Conservation (phyloP, 2,797 vertebrate species). For the Diglossa cyanea region DNA sequence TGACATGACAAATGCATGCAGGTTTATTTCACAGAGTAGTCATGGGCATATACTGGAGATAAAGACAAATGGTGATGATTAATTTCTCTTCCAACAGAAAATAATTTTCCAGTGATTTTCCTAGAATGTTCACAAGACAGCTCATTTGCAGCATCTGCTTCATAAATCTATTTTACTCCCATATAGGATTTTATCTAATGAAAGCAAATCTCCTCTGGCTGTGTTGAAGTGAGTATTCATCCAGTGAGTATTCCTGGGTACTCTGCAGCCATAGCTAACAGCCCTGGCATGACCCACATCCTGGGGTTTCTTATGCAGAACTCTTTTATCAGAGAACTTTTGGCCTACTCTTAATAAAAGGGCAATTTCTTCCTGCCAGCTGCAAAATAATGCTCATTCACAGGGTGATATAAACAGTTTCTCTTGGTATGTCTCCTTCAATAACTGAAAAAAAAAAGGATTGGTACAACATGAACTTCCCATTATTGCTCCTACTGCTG, state of each 20-base stretch:
- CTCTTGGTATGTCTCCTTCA: neutral
- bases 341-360: neutral
- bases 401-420: neutral
- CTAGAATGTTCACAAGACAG: neutral
- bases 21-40: neutral
- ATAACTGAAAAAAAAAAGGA: neutral
- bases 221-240: neutral
- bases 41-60: fast-evolving
- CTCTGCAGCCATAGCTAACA: neutral
- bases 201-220: neutral
- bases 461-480: neutral
- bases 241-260: neutral
- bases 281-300: fast-evolving
- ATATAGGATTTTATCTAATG: neutral
- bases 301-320: neutral
- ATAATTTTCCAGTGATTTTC: neutral
- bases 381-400: neutral
- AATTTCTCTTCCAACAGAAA: neutral
- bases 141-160: neutral
- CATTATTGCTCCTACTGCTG: neutral
- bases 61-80: neutral
- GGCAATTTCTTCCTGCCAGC: neutral
- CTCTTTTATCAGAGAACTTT: neutral
- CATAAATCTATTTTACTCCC: neutral
- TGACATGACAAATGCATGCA: neutral